Evolutionary conservation across 2,113 vertebrate genomes (phyloP).

Genomic region (Jaculus jaculus): DNA sequence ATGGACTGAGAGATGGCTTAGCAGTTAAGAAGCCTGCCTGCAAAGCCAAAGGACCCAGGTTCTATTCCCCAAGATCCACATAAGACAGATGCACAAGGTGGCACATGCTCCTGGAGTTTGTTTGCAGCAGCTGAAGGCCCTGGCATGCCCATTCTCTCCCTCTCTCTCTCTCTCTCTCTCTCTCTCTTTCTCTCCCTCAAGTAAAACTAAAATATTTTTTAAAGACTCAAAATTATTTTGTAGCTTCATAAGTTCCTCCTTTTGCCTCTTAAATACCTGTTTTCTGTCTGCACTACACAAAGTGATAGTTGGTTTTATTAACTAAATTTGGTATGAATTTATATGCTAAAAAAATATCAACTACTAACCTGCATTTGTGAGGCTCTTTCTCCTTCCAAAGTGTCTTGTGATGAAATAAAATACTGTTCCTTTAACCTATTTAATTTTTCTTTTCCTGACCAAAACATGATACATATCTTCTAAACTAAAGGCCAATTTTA

Average conservation of each 20-base stretch:
- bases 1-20: no score
- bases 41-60: no score
- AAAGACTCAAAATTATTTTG: neutral
- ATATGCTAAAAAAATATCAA: slow-evolving; percentile 18
- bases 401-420: neutral
- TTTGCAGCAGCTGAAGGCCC: no score
- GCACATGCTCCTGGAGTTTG: no score
- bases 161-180: no score
- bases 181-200: no score
- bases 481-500: slow-evolving; percentile 37
- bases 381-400: neutral
- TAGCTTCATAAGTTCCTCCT: neutral
- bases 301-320: neutral
- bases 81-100: no score
- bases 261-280: neutral
- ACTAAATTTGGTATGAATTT: neutral
- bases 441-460: neutral
- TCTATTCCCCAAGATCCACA: no score
- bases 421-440: neutral
- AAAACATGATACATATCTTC: slow-evolving; percentile 2
- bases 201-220: no score
- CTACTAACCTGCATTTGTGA: neutral
- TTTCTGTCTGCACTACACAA: neutral
- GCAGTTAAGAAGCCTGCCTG: no score
- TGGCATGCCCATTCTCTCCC: no score